phyloP scores from a whole-genome alignment of 1,140 invertebrate species.

The Rhopalosiphum maidis region DNA sequence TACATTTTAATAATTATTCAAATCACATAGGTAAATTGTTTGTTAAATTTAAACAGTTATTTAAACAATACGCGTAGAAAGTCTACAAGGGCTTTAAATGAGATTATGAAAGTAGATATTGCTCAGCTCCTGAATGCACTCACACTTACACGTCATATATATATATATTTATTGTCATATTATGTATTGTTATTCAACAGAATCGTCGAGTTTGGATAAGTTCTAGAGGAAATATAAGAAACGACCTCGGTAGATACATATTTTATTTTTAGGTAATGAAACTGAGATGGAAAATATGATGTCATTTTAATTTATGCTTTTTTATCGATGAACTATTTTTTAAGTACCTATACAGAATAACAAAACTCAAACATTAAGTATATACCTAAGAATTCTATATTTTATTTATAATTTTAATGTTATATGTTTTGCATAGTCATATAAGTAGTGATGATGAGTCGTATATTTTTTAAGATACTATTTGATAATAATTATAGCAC shows the following conservation, averaged over 20 bases:
- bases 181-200: not conserved
- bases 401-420: not conserved
- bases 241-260: not conserved
- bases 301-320: not conserved
- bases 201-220: not conserved
- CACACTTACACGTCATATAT: not conserved
- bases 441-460: not conserved
- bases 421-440: not conserved
- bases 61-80: slow-evolving; percentile 38
- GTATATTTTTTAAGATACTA: not conserved
- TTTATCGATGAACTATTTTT: not conserved
- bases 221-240: not conserved
- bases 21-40: slow-evolving; percentile 14
- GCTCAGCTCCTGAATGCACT: not conserved
- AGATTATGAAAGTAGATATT: slow-evolving; percentile 42
- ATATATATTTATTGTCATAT: not conserved
- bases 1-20: not conserved
- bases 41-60: slow-evolving; percentile 19
- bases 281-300: not conserved
- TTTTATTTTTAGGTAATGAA: not conserved
- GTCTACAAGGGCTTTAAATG: slow-evolving; percentile 27
- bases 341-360: not conserved
- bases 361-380: not conserved
- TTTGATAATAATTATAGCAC: not conserved
- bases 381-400: not conserved